Base-by-base conservation (phyloP, 2,888 invertebrate genomes). In the Lutraria lutraria region DNA sequence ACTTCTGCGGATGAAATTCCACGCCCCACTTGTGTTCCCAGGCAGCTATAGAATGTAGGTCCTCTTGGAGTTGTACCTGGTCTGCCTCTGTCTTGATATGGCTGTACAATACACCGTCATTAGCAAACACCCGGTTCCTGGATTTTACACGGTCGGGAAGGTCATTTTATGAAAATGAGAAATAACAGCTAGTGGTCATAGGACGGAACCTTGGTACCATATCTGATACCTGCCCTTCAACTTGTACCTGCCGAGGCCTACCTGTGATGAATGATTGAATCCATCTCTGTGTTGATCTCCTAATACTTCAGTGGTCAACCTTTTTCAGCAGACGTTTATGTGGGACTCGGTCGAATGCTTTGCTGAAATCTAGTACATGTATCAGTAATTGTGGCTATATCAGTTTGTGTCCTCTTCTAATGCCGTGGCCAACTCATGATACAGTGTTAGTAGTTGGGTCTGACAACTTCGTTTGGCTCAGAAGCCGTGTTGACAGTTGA, bases 1-100 rank as follows among this genome's bases (percentile, higher is more conserved):
- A 89, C 53, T 89, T 89, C 34, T 89, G 83, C 10, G 89, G 83
- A 54, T 89, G 89, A 60, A 87, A 87, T 1, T 34, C 72, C 87
- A 87, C 82, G 29, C 87, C 87, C 82, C 87, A 87, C 21, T 31
- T 86, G 4, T 54, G 43, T 80, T 89, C 86, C 89, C 83, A 89
- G 25, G 43, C 63, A 8, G 63, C 83, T 12, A 86, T 79, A 0
- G 43, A 3, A 12, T 87, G 2, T 1, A 83, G 80, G 79, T 83
- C 87, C 31, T 82, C 53, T 60, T 87, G 83, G 12, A 87, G 83
- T 1, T 25, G 15, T 12, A 21, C 0, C 21, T 81, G 81, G 31
- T 83, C 79, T 43, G 52, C 6, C 0, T 15, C 34, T 12, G 68
- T 25, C 31, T 86, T 81, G 43, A 86, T 81, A 52, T 68, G 72